Evolutionary conservation across 2,888 invertebrate genomes (phyloP), one percentile per base, ranked within the genome.

Genomic region (Cataglyphis livida): DNA sequence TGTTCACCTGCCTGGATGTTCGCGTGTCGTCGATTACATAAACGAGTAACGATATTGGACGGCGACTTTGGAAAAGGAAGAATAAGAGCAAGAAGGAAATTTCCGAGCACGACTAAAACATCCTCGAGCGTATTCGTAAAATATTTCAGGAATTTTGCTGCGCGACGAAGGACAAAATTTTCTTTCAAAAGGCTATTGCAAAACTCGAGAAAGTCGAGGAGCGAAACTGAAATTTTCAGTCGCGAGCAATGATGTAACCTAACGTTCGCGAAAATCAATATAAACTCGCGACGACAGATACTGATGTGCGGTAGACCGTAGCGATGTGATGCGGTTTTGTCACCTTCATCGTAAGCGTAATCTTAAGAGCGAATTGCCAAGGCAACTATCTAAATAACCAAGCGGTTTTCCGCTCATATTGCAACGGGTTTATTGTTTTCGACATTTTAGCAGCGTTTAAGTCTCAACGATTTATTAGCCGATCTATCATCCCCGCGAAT

Each of bases 1-100:
- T 76, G 76, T 71, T 74, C 38, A 44, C 62, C 74, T 51, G 59
- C 28, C 59, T 86, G 84, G 82, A 85, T 66, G 84, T 54, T 90
- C 86, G 91, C 91, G 91, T 90, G 91, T 89, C 82, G 81, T 32
- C 89, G 89, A 87, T 90, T 91, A 87, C 87, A 84, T 91, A 90
- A 90, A 87, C 44, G 78, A 87, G 62, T 64, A 75, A 81, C 84
- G 78, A 12, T 70, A 70, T 78, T 10, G 78, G 57, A 15, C 57
- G 78, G 70, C 12, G 48, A 57, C 21, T 76, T 21, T 76, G 41
- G 12, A 9, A 44, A 57, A 28, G 6, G 48, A 57, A 44, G 12
- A 70, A 68, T 18, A 18, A 59, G 18, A 54, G n/a, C 35, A 21
- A 28, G 48, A 57, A 66, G 48, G 38, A n/a, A n/a, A n/a, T 25